phyloP scores from a whole-genome alignment of 2,888 invertebrate species.

The Polyommatus icarus region DNA sequence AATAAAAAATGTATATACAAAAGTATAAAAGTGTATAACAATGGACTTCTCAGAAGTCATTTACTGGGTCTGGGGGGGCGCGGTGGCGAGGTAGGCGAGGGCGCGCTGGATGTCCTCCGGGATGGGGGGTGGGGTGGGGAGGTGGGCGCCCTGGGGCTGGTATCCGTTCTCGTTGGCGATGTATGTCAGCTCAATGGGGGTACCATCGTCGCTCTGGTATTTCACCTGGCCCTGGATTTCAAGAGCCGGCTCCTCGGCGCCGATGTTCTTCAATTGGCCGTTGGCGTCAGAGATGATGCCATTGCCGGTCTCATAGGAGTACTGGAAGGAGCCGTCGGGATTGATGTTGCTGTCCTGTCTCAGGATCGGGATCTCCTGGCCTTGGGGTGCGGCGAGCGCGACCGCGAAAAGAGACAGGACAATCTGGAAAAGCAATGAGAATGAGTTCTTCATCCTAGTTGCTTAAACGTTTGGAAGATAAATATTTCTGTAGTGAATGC shows the following conservation, averaged over 20 bases:
- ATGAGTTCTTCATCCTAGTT: background rate
- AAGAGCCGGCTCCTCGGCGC: slow-evolving; percentile 73
- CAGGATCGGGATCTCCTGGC: slow-evolving; percentile 73
- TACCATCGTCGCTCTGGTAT: slow-evolving; percentile 83
- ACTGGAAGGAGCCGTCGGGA: slow-evolving; percentile 82
- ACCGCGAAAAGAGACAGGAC: slow-evolving; percentile 62
- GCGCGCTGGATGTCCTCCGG: slow-evolving; percentile 85
- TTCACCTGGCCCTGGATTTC: slow-evolving; percentile 83
- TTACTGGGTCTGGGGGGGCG: slow-evolving; percentile 73
- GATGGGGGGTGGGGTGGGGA: slow-evolving; percentile 85
- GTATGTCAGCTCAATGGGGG: slow-evolving; percentile 81
- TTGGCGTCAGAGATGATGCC: slow-evolving; percentile 81
- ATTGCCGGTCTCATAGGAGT: slow-evolving; percentile 82
- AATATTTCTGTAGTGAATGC: no score
- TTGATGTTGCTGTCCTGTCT: slow-evolving; percentile 75
- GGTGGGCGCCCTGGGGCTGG: slow-evolving; percentile 82
- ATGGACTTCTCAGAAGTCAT: slow-evolving; percentile 10
- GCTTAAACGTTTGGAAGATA: no score
- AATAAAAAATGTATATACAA: slow-evolving; percentile 39
- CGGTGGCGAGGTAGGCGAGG: slow-evolving; percentile 83
- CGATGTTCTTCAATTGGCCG: slow-evolving; percentile 78
- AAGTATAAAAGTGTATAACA: slow-evolving; percentile 34
- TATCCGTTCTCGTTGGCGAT: slow-evolving; percentile 86
- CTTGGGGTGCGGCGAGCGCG: slow-evolving; percentile 66
- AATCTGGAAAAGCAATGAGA: slow-evolving; percentile 54